These are phyloP conservation scores for Delia radicum DNA, from an alignment of 1,140 invertebrate genomes.

Conservation along the genomic window DNA sequence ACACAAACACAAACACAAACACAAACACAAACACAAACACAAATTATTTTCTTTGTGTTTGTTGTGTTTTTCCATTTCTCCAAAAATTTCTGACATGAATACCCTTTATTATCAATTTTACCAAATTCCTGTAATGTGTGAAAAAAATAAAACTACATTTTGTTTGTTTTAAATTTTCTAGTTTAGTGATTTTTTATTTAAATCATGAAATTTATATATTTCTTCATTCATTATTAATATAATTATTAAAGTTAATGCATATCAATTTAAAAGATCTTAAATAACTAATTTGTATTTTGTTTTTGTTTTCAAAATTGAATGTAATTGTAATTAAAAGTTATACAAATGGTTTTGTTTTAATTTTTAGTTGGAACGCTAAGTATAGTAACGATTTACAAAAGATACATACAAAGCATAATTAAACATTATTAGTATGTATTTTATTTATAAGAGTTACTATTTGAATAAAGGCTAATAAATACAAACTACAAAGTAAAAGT, in stretches of 20 bases:
- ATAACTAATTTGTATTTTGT: neutral
- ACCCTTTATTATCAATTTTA: no score
- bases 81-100: no score
- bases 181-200: neutral
- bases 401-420: conserved; percentile 1
- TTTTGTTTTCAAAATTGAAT: neutral
- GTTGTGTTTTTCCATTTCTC: no score
- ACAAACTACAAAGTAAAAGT: neutral
- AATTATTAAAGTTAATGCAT: neutral
- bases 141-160: neutral
- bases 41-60: no score
- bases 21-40: neutral
- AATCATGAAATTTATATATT: neutral
- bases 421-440: neutral
- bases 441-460: neutral
- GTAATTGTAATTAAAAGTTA: neutral
- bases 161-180: neutral
- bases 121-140: no score
- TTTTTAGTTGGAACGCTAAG: neutral
- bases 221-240: neutral
- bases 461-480: neutral
- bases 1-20: neutral
- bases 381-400: neutral
- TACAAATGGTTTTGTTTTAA: neutral
- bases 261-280: neutral